phyloP scores from a whole-genome alignment of 2,888 invertebrate species.

The Drosophila kambysellisi region DNA sequence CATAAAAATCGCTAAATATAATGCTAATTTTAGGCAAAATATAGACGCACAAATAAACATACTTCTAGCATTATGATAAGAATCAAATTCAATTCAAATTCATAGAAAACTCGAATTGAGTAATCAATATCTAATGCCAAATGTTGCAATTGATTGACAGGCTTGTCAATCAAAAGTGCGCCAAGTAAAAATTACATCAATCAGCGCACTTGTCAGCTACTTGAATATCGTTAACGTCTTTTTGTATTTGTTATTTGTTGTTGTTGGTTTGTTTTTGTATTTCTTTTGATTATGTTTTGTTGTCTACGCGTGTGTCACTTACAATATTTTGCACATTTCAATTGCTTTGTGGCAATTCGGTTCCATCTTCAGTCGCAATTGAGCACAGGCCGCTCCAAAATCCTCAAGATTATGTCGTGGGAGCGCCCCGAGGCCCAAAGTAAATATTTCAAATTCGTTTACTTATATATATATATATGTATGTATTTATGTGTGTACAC shows the following conservation, averaged over 20 bases:
- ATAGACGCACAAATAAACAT: not conserved
- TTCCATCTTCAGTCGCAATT: conserved; percentile 59
- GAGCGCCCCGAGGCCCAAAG: conserved; percentile 59
- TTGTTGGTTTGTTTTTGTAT: not conserved
- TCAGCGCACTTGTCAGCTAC: conserved; percentile 44
- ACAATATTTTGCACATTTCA: conserved; percentile 42
- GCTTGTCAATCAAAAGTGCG: conserved; percentile 51
- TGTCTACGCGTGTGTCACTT: conserved; percentile 18
- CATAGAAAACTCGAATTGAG: not conserved
- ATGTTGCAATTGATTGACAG: conserved; percentile 45
- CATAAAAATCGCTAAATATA: not conserved
- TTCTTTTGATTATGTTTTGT: not conserved
- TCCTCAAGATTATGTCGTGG: conserved; percentile 58
- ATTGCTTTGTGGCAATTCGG: conserved; percentile 42
- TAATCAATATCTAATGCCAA: conserved; percentile 51
- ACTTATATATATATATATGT: conserved; percentile 1
- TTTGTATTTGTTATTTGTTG: conserved; percentile 9
- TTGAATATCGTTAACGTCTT: conserved; percentile 36
- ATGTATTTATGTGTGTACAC: not conserved
- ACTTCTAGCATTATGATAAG: not conserved
- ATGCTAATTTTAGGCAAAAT: not conserved
- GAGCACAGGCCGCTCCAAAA: conserved; percentile 39
- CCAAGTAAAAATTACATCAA: conserved; percentile 63
- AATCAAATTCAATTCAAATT: not conserved
- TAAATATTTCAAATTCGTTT: conserved; percentile 20